Base-by-base conservation (phyloP, 2,888 invertebrate genomes). In the Epicampocera succincta region DNA sequence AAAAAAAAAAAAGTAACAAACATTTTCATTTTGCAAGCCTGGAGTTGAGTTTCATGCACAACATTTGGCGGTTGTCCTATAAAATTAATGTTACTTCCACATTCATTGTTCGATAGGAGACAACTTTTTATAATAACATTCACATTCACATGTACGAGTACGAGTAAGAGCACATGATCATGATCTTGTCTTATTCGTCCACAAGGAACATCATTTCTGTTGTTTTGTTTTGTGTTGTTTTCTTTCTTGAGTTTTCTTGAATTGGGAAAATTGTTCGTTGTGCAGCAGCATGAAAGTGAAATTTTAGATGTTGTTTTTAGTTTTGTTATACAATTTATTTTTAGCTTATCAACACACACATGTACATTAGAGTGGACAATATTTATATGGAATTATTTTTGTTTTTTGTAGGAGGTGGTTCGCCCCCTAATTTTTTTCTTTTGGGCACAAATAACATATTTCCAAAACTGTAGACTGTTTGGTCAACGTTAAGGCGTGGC, bases 41-140 rank as follows among this genome's bases (percentile, higher is more conserved):
- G n/a, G n/a, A 42, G 44, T 52, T 60, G 38, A 50, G 50, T 75
- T 68, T 68, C 52, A 50, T 72, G 71, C 2, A 50, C 71, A 15
- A 58, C 50, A 52, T 72, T 74, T 61, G 60, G 60, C 66, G 71
- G 65, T 78, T 82, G 78, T 77, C 78, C 82, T 72, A 81, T 81
- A 76, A 81, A 81, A 72, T 72, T 72, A 65, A 74, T 71, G 73
- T 68, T 74, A 71, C 74, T 78, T 78, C 78, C 82, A 81, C 56
- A 63, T 72, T 72, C 58, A 38, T 78, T 78, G 56, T 78, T 58
- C 9, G 5, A 3, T 33, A 9, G 33, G 33, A 33, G 33, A 33
- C 33, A 33, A 33, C 8, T 33, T 60, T 29, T 46, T 29, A 11
- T 11, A 19, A 13, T 42, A 52, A 52, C 29, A 9, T 25, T 44